These are phyloP conservation scores for Lordiphosa andalusiaca DNA, from an alignment of 2,888 invertebrate genomes.

Conservation along the genomic window DNA sequence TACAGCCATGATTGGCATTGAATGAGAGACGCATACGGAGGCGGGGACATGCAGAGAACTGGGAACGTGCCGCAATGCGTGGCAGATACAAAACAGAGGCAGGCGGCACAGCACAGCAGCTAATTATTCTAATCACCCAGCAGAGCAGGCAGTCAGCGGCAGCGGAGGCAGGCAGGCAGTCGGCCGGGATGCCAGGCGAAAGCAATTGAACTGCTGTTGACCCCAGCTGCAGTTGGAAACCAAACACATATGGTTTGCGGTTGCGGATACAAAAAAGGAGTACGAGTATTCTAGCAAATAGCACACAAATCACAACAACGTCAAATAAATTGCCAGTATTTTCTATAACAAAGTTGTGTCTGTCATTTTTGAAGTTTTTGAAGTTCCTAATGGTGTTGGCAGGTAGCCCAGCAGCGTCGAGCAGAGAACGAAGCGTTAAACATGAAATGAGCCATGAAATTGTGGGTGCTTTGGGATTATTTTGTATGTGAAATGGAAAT, in stretches of 20 bases:
- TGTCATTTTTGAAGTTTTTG: constrained; percentile 24
- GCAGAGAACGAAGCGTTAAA: constrained; percentile 46
- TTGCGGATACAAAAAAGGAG: constrained; percentile 7
- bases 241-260: constrained; percentile 22
- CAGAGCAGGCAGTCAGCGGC: constrained; percentile 13
- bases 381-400: constrained; percentile 5
- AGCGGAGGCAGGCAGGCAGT: constrained; percentile 13
- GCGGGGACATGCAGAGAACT: neutral
- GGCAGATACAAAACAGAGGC: constrained; percentile 48
- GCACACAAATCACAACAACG: constrained; percentile 45
- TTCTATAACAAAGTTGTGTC: constrained; percentile 62
- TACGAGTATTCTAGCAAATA: constrained; percentile 19
- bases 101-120: constrained; percentile 10
- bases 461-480: too few species aligned
- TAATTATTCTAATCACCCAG: constrained; percentile 36
- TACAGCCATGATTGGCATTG: constrained; percentile 65
- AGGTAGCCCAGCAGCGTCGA: constrained; percentile 21
- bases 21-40: constrained; percentile 17
- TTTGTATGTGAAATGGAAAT: too few species aligned
- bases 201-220: constrained; percentile 70
- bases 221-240: constrained; percentile 43
- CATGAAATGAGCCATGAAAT: constrained; percentile 58
- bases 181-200: constrained; percentile 33
- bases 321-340: constrained; percentile 59
- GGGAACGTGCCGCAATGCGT: constrained; percentile 60